Evolutionary conservation across 2,113 vertebrate genomes (phyloP).

Genomic region (Deroptyus accipitrinus): DNA sequence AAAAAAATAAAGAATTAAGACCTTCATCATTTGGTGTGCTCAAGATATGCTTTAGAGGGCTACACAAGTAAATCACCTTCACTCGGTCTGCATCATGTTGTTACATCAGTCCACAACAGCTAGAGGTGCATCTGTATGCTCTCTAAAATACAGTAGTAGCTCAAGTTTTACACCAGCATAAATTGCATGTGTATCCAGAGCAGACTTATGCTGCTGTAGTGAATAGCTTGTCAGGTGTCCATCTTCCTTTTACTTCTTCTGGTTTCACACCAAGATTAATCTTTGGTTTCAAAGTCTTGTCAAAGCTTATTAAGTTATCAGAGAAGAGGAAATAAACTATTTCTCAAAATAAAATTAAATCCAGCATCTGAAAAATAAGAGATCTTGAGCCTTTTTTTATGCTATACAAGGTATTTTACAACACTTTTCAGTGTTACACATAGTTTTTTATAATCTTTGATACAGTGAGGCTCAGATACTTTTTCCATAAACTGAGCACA

Average conservation of each 20-base stretch:
- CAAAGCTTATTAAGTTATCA: not conserved
- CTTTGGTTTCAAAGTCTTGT: not conserved
- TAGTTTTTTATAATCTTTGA: not conserved
- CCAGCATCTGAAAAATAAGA: not conserved
- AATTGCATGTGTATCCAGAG: not conserved
- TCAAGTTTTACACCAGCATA: accelerated
- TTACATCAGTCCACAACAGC: not conserved
- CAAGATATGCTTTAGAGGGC: not conserved
- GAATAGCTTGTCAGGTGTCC: not conserved
- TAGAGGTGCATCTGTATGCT: not conserved
- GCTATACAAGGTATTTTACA: not conserved
- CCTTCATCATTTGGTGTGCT: not conserved
- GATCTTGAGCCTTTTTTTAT: not conserved
- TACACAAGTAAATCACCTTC: not conserved
- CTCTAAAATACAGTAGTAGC: not conserved
- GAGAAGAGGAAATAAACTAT: not conserved
- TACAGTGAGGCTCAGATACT: not conserved
- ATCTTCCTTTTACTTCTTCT: not conserved
- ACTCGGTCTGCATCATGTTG: too few species aligned
- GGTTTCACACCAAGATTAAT: not conserved
- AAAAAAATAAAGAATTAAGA: not conserved
- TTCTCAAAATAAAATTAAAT: not conserved
- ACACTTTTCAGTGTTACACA: not conserved
- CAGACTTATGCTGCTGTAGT: not conserved
- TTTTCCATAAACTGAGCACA: not conserved